A percentile compares a stretch with the other conserved stretches of the same genome.
These are phyloP conservation scores for Orchesella cincta DNA, from an alignment of 1,140 invertebrate species.

Conservation along the genomic window DNA sequence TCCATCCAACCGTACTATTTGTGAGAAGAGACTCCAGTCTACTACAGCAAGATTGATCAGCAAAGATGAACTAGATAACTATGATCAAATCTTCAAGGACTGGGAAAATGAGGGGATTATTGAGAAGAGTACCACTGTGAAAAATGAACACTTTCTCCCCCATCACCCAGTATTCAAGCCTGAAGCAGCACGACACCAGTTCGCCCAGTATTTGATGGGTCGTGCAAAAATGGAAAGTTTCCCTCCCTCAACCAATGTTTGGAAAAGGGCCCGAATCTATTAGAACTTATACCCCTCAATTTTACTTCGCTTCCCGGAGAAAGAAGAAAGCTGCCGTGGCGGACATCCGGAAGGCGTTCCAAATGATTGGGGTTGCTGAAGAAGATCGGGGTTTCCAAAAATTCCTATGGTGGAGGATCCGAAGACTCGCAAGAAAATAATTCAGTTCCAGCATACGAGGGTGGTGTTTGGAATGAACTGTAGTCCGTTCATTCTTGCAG, in stretches of 20 bases:
- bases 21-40: conserved; percentile 42
- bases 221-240: background rate
- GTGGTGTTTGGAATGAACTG: conserved; percentile 28
- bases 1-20: conserved; percentile 45
- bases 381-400: too few relatives aligned
- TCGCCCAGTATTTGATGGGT: conserved; percentile 1
- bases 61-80: conserved; percentile 49
- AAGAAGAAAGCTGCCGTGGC: conserved; percentile 53
- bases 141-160: background rate
- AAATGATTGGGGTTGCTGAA: too few relatives aligned
- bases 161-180: conserved; percentile 15
- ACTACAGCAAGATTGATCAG: conserved; percentile 46
- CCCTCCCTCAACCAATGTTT: conserved; percentile 3
- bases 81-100: conserved; percentile 52
- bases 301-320: conserved; percentile 54
- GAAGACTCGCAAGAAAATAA: too few relatives aligned
- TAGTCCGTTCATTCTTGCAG: conserved; percentile 33
- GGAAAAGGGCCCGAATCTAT: conserved; percentile 51
- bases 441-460: background rate
- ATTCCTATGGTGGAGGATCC: too few relatives aligned
- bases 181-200: background rate
- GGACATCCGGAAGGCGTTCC: too few relatives aligned
- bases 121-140: conserved; percentile 45
- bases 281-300: conserved; percentile 55
- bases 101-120: conserved; percentile 52